Conservation (phyloP, 2,113 vertebrate genomes). For the Hirundichthys speculiger region DNA sequence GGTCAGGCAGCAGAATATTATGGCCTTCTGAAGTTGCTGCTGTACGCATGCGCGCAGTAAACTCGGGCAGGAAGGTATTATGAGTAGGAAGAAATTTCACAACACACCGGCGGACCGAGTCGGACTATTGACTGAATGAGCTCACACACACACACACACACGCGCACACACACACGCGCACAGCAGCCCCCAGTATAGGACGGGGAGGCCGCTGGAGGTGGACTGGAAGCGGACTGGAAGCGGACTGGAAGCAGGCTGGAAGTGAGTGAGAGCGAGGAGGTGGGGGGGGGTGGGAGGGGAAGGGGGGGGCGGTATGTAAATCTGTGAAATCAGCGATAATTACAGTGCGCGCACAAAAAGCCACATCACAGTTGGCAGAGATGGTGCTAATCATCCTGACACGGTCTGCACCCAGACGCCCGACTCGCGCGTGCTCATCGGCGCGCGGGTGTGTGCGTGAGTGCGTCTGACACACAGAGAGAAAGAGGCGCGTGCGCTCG, state of each 20-base stretch:
- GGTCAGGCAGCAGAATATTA: too few relatives aligned
- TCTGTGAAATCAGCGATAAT: constrained; percentile 82
- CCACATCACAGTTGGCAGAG: constrained; percentile 81
- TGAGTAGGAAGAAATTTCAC: too few relatives aligned
- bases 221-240: too few relatives aligned
- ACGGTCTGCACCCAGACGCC: constrained; percentile 69
- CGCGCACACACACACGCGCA: too few relatives aligned
- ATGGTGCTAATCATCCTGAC: constrained; percentile 80
- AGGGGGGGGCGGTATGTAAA: constrained; percentile 76
- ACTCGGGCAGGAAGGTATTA: too few relatives aligned
- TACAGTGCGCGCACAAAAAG: constrained; percentile 80
- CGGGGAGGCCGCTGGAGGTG: constrained; percentile 23
- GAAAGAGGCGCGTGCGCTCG: constrained; percentile 30
- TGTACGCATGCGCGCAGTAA: too few relatives aligned
- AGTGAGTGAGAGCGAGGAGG: constrained; percentile 74
- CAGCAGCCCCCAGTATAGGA: constrained; percentile 23
- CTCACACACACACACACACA: constrained; percentile 14
- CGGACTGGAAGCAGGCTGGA: constrained; percentile 50
- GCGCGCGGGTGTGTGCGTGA: constrained; percentile 12
- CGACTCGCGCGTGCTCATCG: constrained; percentile 3
- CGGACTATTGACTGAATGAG: background rate
- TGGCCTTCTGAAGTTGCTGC: too few relatives aligned
- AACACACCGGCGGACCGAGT: too few relatives aligned
- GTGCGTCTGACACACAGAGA: constrained; percentile 10
- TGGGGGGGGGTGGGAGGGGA: constrained; percentile 55